phyloP scores from a whole-genome alignment of 2,888 invertebrate genomes.

The Himalopsyche anomala region DNA sequence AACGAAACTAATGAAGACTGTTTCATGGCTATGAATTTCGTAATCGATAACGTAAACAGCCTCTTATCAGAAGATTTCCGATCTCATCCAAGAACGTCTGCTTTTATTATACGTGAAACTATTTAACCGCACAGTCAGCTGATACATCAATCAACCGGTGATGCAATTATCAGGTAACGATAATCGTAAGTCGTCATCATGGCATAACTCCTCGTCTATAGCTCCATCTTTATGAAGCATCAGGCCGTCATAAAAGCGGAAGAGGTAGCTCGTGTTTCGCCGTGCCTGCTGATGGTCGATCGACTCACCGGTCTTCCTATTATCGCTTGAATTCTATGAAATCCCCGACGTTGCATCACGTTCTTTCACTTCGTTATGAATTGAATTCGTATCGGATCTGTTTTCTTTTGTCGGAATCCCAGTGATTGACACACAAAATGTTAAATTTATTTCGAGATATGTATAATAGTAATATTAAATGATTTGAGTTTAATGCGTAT shows the following conservation, averaged over 20 bases:
- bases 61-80: too few relatives aligned
- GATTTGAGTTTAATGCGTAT: background rate
- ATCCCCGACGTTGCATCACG: conserved; percentile 20
- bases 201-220: conserved; percentile 11
- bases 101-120: too few relatives aligned
- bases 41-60: too few relatives aligned
- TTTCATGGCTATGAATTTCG: too few relatives aligned
- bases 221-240: conserved; percentile 3
- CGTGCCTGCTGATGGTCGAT: background rate
- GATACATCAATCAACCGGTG: background rate
- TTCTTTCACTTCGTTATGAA: conserved; percentile 10
- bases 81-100: too few relatives aligned
- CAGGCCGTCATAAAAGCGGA: conserved; percentile 16
- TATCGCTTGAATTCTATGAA: background rate
- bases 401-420: conserved; percentile 5
- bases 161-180: background rate
- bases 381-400: conserved; percentile 6
- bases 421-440: conserved; percentile 1
- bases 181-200: background rate
- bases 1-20: too few relatives aligned
- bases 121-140: conserved; percentile 1
- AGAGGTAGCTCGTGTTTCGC: conserved; percentile 4
- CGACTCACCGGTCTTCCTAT: conserved; percentile 16
- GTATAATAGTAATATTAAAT: background rate
- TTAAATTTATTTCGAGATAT: conserved; percentile 3